Conservation (phyloP, 2,888 invertebrate genomes). For the Falcaria lacertinaria region DNA sequence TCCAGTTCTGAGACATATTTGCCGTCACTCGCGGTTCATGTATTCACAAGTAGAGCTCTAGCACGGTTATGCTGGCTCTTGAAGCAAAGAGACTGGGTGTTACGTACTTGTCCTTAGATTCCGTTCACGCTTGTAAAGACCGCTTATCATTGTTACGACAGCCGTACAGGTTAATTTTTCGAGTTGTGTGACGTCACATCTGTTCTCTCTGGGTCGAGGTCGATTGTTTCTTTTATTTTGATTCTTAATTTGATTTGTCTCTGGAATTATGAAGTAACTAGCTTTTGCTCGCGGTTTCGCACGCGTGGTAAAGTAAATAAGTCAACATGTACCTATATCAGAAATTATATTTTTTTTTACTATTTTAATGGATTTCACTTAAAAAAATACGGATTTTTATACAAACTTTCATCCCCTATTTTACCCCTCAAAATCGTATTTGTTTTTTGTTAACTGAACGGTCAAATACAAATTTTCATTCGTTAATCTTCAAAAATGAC, state of each 20-base stretch:
- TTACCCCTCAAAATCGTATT: too few relatives aligned
- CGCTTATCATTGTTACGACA: constrained; percentile 5
- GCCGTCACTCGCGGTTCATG: constrained; percentile 19
- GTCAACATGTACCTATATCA: too few relatives aligned
- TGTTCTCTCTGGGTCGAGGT: not conserved
- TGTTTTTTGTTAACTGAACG: too few relatives aligned
- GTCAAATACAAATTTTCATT: too few relatives aligned
- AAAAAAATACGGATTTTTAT: too few relatives aligned
- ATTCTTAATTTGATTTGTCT: not conserved
- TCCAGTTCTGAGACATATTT: constrained; percentile 62
- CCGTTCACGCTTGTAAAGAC: constrained; percentile 10
- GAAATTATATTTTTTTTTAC: too few relatives aligned
- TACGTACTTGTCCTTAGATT: constrained; percentile 15
- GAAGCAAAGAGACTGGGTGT: constrained; percentile 14
- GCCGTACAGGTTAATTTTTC: not conserved
- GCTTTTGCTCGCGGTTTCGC: too few relatives aligned
- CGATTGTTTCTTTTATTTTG: not conserved
- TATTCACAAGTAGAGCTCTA: constrained; percentile 16
- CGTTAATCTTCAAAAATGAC: too few relatives aligned
- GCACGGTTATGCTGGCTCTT: constrained; percentile 13
- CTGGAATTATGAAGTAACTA: too few relatives aligned
- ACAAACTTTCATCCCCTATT: too few relatives aligned
- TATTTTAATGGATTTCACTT: too few relatives aligned
- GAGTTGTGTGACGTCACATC: not conserved
- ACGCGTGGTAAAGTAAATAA: too few relatives aligned